phyloP scores from a whole-genome alignment of 2,888 invertebrate genomes.

The Synanthedon tipuliformis region DNA sequence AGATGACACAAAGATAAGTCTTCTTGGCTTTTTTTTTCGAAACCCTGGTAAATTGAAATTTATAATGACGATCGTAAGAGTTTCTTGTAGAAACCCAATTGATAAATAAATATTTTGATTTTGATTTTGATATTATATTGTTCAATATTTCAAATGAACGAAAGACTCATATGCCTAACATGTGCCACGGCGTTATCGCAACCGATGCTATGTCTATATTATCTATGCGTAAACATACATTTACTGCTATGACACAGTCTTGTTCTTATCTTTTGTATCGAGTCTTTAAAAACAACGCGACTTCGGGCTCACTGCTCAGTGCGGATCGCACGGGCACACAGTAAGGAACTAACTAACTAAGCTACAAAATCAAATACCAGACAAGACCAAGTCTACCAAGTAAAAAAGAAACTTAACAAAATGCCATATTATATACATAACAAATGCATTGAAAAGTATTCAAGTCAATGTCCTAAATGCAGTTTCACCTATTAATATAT shows the following conservation, averaged over 20 bases:
- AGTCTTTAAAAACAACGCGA: conserved; percentile 1
- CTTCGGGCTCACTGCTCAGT: conserved; percentile 35
- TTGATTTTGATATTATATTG: no score
- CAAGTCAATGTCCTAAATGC: neutral
- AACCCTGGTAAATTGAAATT: no score
- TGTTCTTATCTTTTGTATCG: conserved; percentile 16
- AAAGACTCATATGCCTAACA: no score
- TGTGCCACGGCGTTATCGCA: no score
- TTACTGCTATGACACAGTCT: conserved; percentile 1
- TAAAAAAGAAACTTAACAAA: neutral
- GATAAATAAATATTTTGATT: no score
- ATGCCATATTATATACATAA: neutral
- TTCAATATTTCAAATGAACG: no score
- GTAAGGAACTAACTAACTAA: conserved; percentile 22
- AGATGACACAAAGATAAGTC: no score
- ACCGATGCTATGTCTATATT: conserved; percentile 1
- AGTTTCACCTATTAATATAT: neutral
- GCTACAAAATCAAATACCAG: neutral
- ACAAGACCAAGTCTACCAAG: neutral
- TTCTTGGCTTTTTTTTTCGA: no score
- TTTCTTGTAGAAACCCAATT: no score
- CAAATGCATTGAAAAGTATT: neutral
- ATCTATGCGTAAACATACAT: conserved; percentile 12
- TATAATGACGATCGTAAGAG: no score
- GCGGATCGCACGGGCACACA: conserved; percentile 63